Evolutionary conservation across 2,797 vertebrate species (phyloP).

Genomic region (Sebastes matsubarae): DNA sequence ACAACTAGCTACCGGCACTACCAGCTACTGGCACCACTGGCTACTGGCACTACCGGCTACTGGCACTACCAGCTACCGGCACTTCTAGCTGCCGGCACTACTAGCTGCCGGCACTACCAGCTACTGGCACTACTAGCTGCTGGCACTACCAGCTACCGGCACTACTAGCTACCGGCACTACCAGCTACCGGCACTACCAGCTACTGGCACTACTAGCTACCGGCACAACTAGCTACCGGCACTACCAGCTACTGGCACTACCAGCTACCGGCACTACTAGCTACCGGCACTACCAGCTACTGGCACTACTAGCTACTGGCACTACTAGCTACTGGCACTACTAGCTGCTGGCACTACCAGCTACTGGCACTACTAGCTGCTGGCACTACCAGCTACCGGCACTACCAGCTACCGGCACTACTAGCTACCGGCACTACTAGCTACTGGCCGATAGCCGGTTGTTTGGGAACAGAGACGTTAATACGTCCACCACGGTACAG

Average conservation of each 20-base stretch:
- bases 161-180: too few relatives aligned
- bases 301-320: fast-evolving
- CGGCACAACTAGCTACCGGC: fast-evolving
- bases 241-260: fast-evolving
- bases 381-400: fast-evolving
- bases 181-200: fast-evolving
- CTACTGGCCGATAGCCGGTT: too few relatives aligned
- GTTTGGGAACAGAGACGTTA: too few relatives aligned
- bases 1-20: fast-evolving
- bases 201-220: too few relatives aligned
- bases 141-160: fast-evolving
- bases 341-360: fast-evolving
- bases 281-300: fast-evolving
- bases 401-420: too few relatives aligned
- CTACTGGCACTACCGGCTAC: too few relatives aligned
- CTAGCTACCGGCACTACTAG: too few relatives aligned
- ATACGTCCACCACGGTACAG: too few relatives aligned
- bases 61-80: fast-evolving
- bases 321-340: too few relatives aligned
- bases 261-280: fast-evolving
- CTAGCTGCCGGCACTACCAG: fast-evolving
- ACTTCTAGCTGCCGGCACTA: fast-evolving
- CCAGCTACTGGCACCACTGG: fast-evolving
- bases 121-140: too few relatives aligned
- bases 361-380: too few relatives aligned